Evolutionary conservation across 2,113 vertebrate species (phyloP).

Genomic region (Pogona vitticeps): DNA sequence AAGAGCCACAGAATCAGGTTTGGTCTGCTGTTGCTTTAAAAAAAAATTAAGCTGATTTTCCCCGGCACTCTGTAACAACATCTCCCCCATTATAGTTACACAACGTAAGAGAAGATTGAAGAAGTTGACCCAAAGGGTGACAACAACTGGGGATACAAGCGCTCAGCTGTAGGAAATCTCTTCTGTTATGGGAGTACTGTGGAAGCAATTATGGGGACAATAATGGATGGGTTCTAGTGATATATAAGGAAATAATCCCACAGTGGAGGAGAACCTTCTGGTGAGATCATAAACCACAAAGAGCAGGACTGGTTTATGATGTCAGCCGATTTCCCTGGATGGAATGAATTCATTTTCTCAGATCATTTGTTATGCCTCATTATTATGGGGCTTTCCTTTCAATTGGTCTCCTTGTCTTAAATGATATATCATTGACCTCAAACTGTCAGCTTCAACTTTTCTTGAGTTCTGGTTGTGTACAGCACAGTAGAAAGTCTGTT

Average conservation of each 20-base stretch:
- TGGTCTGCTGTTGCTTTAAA: not conserved
- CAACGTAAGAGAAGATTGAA: slow-evolving; percentile 32
- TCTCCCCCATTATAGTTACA: slow-evolving; percentile 8
- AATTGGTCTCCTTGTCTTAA: not conserved
- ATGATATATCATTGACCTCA: slow-evolving; percentile 15
- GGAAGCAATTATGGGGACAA: slow-evolving; percentile 12
- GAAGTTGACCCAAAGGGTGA: slow-evolving; percentile 26
- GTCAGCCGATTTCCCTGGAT: not conserved
- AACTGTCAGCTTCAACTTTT: slow-evolving; percentile 4
- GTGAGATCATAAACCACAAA: slow-evolving; percentile 30
- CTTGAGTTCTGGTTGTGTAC: not conserved
- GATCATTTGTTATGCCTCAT: slow-evolving; percentile 21
- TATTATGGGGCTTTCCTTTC: slow-evolving; percentile 7
- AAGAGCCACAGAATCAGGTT: not conserved
- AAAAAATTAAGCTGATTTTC: not conserved
- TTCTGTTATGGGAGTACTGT: not conserved
- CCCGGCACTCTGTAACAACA: not conserved
- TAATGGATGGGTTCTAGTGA: slow-evolving; percentile 10
- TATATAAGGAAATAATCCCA: not conserved
- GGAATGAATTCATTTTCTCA: slow-evolving; percentile 26
- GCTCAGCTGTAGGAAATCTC: slow-evolving; percentile 22
- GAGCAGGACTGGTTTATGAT: not conserved
- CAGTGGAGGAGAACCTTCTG: slow-evolving; percentile 10
- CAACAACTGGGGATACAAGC: slow-evolving; percentile 10
- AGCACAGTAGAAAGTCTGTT: not conserved